These are phyloP conservation scores for Mustela nigripes DNA, from an alignment of 2,113 vertebrate genomes.

Conservation along the genomic window DNA sequence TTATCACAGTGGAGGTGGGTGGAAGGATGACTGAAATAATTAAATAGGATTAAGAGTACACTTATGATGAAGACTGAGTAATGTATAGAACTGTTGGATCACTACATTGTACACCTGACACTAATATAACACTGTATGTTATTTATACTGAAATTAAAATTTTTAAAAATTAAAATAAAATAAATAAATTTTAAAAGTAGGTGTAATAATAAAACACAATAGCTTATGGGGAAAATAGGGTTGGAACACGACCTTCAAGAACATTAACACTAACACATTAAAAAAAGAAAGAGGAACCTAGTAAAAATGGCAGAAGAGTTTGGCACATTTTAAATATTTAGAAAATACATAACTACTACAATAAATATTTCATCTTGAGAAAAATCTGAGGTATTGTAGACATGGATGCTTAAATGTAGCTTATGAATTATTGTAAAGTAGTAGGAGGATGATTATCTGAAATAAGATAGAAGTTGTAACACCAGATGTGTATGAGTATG, in stretches of 20 bases:
- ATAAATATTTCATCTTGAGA: neutral
- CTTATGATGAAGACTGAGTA: neutral
- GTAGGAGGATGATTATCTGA: neutral
- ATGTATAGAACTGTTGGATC: neutral
- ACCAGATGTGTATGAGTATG: neutral
- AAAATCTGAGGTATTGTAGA: neutral
- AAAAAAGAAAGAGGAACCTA: neutral
- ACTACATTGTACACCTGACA: neutral
- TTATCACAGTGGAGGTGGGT: neutral
- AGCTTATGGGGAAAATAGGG: neutral
- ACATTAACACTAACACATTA: neutral
- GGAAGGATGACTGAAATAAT: neutral
- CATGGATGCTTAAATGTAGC: neutral
- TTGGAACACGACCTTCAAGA: neutral
- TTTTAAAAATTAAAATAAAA: neutral
- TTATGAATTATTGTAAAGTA: neutral
- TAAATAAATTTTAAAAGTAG: neutral
- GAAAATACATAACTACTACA: neutral
- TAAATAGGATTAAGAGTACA: neutral
- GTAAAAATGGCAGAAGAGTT: neutral
- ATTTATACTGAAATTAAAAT: neutral
- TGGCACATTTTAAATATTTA: neutral
- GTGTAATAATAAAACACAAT: neutral
- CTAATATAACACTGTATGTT: neutral
- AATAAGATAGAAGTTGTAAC: neutral